Evolutionary conservation across 30 jellyfish, hydroid and myxozoan genomes (phyloP).

Genomic region (Aurelia sp.): DNA sequence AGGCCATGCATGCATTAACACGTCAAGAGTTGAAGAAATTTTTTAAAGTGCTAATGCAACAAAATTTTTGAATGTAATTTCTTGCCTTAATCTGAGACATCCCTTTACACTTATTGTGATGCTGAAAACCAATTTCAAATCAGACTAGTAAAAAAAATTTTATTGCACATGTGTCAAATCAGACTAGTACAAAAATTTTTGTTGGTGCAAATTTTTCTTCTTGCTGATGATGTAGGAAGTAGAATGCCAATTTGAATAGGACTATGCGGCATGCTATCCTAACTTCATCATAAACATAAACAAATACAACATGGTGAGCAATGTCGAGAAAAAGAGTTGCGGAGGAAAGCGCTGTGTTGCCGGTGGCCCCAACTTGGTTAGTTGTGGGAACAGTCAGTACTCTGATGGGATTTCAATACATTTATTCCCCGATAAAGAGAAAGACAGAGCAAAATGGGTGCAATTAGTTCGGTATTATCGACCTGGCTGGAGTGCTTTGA

Average conservation of each 20-base stretch:
- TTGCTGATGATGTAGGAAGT: constrained; percentile 21
- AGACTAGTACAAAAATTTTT: neutral
- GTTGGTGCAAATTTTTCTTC: constrained; percentile 22
- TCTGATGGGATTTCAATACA: constrained; percentile 41
- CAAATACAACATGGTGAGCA: constrained; percentile 32
- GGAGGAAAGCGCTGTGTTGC: constrained; percentile 69
- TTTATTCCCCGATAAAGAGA: constrained; percentile 38
- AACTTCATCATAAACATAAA: neutral
- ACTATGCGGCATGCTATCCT: constrained; percentile 16
- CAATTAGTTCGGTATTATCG: constrained; percentile 51
- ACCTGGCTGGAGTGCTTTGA: constrained; percentile 37
- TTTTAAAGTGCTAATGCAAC: constrained; percentile 38
- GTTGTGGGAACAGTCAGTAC: constrained; percentile 61
- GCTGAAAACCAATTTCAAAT: constrained; percentile 14
- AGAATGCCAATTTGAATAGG: neutral
- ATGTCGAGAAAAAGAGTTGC: constrained; percentile 11
- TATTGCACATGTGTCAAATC: too few species aligned
- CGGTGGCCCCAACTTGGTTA: constrained; percentile 52
- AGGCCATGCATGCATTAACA: too few species aligned
- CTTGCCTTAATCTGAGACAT: constrained; percentile 10
- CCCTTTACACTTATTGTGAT: constrained; percentile 3
- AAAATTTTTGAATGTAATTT: constrained; percentile 7
- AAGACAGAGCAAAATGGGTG: constrained; percentile 39
- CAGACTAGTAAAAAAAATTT: too few species aligned
- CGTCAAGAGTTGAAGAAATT: too few species aligned